A percentile compares a stretch with the other conserved stretches of the same genome.
Evolutionary conservation across 37 sponge, comb jelly and placozoan genomes (phyloP).

Genomic region (Crambe crambe): DNA sequence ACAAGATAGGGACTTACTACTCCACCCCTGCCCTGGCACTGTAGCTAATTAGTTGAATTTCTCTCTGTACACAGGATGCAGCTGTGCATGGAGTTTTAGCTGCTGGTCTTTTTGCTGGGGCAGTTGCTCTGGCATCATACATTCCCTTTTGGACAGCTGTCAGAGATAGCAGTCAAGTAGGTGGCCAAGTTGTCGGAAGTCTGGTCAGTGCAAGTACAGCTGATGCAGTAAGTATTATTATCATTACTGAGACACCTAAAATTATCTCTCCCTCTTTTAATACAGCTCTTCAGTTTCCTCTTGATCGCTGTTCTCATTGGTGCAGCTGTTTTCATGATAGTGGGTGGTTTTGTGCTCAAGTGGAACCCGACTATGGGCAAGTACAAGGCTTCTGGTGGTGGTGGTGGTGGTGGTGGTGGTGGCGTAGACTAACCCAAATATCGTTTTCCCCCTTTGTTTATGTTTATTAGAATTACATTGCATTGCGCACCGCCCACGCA

Average conservation of each 20-base stretch:
- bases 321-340: neutral
- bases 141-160: neutral
- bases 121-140: neutral
- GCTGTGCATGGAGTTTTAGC: neutral
- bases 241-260: neutral
- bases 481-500: no score
- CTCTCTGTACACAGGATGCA: constrained; percentile 1
- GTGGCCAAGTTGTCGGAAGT: neutral
- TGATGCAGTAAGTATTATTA: neutral
- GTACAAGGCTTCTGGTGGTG: neutral
- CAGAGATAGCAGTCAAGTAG: neutral
- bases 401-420: neutral
- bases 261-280: neutral
- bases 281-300: constrained; percentile 22
- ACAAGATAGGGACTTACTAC: no score
- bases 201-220: neutral
- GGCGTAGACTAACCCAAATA: no score
- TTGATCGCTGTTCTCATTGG: constrained; percentile 6
- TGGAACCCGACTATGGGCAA: constrained; percentile 23
- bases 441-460: no score
- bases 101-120: constrained; percentile 15
- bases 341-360: constrained; percentile 21
- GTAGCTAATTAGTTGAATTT: no score
- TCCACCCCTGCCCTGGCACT: no score
- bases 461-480: no score